Evolutionary conservation across 2,113 vertebrate species (phyloP).

Genomic region (Paratilapia polleni): DNA sequence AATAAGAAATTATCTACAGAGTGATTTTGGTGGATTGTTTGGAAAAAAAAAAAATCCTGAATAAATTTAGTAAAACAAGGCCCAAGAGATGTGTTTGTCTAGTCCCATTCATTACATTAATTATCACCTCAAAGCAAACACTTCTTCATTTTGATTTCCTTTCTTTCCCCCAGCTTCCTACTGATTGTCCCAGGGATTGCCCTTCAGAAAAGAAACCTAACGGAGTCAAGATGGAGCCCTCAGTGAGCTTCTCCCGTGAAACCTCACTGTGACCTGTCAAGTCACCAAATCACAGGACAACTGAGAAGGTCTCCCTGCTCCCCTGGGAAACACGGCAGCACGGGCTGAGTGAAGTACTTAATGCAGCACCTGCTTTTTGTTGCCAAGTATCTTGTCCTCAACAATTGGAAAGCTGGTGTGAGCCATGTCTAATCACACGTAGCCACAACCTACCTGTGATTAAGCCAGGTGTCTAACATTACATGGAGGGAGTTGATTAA

Average conservation of each 20-base stretch:
- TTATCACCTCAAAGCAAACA: neutral
- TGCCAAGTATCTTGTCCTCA: neutral
- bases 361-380: slow-evolving; percentile 4
- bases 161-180: slow-evolving; percentile 51
- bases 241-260: slow-evolving; percentile 67
- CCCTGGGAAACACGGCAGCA: neutral
- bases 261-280: slow-evolving; percentile 69
- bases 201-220: slow-evolving; percentile 44
- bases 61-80: neutral
- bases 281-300: neutral
- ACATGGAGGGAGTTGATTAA: neutral
- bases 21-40: neutral
- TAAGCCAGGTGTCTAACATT: neutral
- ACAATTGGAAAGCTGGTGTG: neutral
- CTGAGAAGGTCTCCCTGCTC: neutral
- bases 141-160: neutral
- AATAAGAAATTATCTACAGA: neutral
- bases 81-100: neutral
- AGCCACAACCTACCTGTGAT: slow-evolving; percentile 4
- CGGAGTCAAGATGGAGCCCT: slow-evolving; percentile 39
- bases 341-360: neutral
- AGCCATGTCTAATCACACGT: slow-evolving; percentile 16
- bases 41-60: neutral
- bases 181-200: slow-evolving; percentile 35
- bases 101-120: neutral